Evolutionary conservation across 2,113 vertebrate genomes (phyloP), one percentile per base, ranked within the genome.

Genomic region (Sterrhoptilus dennistouni): DNA sequence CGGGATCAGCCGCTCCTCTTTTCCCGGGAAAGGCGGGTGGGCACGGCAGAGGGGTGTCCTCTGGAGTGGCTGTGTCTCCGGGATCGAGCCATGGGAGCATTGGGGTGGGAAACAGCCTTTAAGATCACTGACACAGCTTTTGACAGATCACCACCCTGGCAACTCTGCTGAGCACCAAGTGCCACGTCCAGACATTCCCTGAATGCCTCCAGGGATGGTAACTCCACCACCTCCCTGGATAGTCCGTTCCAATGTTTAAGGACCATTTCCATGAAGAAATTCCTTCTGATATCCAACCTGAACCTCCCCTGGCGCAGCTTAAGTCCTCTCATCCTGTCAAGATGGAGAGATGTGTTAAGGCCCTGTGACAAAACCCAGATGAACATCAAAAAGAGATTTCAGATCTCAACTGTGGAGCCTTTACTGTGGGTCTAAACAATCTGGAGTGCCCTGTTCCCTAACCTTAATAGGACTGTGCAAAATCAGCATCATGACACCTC

Each of bases 271-370:
- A 19, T 76, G 16, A 60, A 54, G 24, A 68, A 68, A 68, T 61
- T 82, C 21, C 22, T 83, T 54, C 25, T 90, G 22, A 31, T 61
- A 17, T 31, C 40, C n/a, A 23, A 13, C 40, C 24, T 47, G 54
- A 60, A 54, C 29, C 40, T 76, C 8, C 3, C 11, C 12, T 76
- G 47, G 9, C 0, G 0, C 21, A 42, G 21, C 21, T 13, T 76
- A 63, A 69, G 22, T 47, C 63, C 14, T 49, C 21, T 54, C 0
- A 0, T 74, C 36, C 12, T 52, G 60, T 52, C 36, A 65, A 38
- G 47, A 70, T 5, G 0, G 0, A 79, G 60, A 45, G 52, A 28
- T 31, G 18, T 20, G 1, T 52, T 82, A 70, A 70, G 13, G 15
- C 15, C 12, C 22, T 78, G 1, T 83, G 35, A 44, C 27, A 74